Evolutionary conservation across 2,888 invertebrate species (phyloP).

Genomic region (Cataglyphis cursor): DNA sequence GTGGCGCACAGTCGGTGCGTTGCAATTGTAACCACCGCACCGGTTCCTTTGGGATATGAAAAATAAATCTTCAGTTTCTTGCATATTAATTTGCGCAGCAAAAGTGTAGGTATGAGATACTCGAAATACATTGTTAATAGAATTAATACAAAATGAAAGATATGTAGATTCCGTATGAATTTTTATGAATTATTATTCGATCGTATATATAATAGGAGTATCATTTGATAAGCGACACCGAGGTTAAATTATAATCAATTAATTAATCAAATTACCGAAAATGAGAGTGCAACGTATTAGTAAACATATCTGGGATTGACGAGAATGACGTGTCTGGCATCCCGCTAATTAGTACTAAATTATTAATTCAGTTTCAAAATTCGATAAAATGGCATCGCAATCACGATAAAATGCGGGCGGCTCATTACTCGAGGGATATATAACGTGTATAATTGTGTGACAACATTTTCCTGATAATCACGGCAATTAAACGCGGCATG

Average conservation of each 20-base stretch:
- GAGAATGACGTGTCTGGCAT: neutral
- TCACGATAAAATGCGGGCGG: slow-evolving; percentile 26
- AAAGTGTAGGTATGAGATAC: neutral
- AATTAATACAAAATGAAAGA: neutral
- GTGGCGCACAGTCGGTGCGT: neutral
- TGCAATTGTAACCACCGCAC: neutral
- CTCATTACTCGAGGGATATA: slow-evolving; percentile 27
- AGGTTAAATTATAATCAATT: slow-evolving; percentile 22
- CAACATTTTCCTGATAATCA: slow-evolving; percentile 40
- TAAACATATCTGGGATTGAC: slow-evolving; percentile 31
- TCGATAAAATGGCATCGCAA: slow-evolving; percentile 47
- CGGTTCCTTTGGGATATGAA: neutral
- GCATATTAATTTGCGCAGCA: neutral
- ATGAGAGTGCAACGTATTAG: slow-evolving; percentile 24
- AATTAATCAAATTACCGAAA: slow-evolving; percentile 35
- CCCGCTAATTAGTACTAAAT: slow-evolving; percentile 43
- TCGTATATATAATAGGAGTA: neutral
- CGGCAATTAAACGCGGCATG: slow-evolving; percentile 14
- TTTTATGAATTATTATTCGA: neutral
- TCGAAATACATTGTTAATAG: neutral
- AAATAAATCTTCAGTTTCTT: neutral
- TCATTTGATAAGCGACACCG: neutral
- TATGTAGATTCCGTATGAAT: neutral
- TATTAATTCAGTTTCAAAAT: slow-evolving; percentile 52
- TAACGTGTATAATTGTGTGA: slow-evolving; percentile 13